These are phyloP conservation scores for Phenganax stokvisi DNA, from an alignment of 92 coral and sea anemone species.

Conservation along the genomic window DNA sequence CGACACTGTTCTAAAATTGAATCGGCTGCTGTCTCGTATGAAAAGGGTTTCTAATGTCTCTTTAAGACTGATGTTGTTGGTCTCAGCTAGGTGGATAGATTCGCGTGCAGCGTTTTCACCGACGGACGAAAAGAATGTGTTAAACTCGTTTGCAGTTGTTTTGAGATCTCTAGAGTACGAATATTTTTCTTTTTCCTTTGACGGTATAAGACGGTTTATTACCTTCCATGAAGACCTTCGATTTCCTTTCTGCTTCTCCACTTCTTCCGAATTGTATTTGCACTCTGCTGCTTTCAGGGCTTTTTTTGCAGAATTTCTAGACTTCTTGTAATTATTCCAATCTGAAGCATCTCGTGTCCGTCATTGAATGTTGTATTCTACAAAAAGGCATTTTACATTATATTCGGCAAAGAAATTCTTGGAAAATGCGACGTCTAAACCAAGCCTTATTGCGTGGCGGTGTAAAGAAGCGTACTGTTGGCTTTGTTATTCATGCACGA, in stretches of 20 bases:
- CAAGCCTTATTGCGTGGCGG: no score
- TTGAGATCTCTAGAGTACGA: not conserved
- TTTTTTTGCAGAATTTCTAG: not conserved
- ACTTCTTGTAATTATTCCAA: no score
- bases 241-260: not conserved
- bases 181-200: not conserved
- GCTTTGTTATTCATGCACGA: no score
- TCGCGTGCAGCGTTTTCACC: no score
- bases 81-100: not conserved
- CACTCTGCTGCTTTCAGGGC: not conserved
- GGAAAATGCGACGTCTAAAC: no score
- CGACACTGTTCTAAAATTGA: not conserved
- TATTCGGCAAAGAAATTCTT: no score
- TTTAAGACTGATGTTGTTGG: not conserved
- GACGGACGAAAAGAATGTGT: not conserved
- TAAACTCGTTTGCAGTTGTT: not conserved
- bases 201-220: constrained; percentile 1
- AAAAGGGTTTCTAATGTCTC: not conserved
- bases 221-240: not conserved
- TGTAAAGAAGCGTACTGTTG: no score
- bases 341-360: no score
- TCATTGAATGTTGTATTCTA: no score
- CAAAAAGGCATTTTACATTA: no score
- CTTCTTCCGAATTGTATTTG: constrained; percentile 4
- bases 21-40: not conserved